Percentiles rank a stretch among this genome's conserved stretches.
Evolutionary conservation across 1,140 invertebrate genomes (phyloP).

Genomic region (Plutomurus gul): DNA sequence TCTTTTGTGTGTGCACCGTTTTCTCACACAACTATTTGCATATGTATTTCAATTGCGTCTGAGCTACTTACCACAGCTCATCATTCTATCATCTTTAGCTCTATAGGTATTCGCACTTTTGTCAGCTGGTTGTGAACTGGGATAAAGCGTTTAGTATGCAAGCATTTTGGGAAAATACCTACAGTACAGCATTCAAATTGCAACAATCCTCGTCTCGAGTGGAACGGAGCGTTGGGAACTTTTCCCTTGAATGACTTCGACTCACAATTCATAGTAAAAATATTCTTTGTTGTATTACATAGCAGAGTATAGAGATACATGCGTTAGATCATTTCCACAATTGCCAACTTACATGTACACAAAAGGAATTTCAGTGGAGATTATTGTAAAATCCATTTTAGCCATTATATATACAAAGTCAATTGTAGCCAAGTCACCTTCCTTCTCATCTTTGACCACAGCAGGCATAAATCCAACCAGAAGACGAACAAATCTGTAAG

Average conservation of each 20-base stretch:
- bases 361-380: conserved; percentile 21
- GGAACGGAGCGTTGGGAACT: conserved; percentile 14
- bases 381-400: conserved; percentile 20
- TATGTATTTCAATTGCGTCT: not conserved
- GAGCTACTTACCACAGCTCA: not conserved
- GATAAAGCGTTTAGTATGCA: too few species aligned
- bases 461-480: conserved; percentile 11
- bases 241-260: conserved; percentile 24
- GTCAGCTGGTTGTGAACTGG: too few species aligned
- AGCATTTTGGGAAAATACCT: too few species aligned
- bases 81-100: conserved; percentile 3
- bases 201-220: conserved; percentile 25
- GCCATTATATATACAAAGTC: conserved; percentile 7
- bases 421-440: conserved; percentile 22
- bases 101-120: too few species aligned
- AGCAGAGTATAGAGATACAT: too few species aligned
- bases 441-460: conserved; percentile 19
- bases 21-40: not conserved
- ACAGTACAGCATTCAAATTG: conserved; percentile 14
- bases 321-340: conserved; percentile 19
- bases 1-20: not conserved
- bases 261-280: not conserved
- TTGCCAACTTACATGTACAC: conserved; percentile 5
- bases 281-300: conserved; percentile 1
- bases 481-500: conserved; percentile 13